phyloP scores from a whole-genome alignment of 2,888 invertebrate species.

The Pseudoips prasinana region DNA sequence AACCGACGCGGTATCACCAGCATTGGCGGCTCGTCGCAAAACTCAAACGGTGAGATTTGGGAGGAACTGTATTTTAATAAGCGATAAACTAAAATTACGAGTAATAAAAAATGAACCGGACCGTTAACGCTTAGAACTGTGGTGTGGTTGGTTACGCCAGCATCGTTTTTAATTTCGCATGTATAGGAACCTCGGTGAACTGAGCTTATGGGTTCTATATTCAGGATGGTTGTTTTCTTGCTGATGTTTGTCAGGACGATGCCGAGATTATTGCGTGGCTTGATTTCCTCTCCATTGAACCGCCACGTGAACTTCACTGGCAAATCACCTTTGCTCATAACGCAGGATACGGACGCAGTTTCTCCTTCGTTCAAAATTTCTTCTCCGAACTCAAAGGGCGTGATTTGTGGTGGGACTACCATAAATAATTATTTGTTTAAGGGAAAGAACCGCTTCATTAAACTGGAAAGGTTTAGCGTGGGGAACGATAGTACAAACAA shows the following conservation, averaged over 20 bases:
- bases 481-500: slow-evolving; percentile 82
- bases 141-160: slow-evolving; percentile 82
- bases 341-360: slow-evolving; percentile 85
- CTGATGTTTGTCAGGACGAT: slow-evolving; percentile 82
- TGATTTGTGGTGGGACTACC: slow-evolving; percentile 90
- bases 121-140: slow-evolving; percentile 84
- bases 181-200: slow-evolving; percentile 85
- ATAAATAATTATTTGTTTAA: slow-evolving; percentile 10
- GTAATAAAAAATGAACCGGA: slow-evolving; percentile 54
- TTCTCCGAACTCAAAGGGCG: slow-evolving; percentile 89
- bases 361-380: slow-evolving; percentile 87
- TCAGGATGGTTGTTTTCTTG: slow-evolving; percentile 84
- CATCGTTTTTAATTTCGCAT: slow-evolving; percentile 84
- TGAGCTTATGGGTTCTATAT: slow-evolving; percentile 84
- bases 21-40: slow-evolving; percentile 86
- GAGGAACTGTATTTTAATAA: slow-evolving; percentile 81
- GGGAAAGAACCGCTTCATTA: slow-evolving; percentile 82
- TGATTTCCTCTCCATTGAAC: slow-evolving; percentile 81
- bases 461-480: slow-evolving; percentile 84
- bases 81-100: slow-evolving; percentile 36
- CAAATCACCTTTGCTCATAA: slow-evolving; percentile 86
- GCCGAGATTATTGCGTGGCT: slow-evolving; percentile 78
- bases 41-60: slow-evolving; percentile 86
- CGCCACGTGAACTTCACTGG: slow-evolving; percentile 87
- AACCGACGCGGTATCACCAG: slow-evolving; percentile 88